phyloP scores from a whole-genome alignment of 2,797 vertebrate genomes.

The Acanthiza pusilla region DNA sequence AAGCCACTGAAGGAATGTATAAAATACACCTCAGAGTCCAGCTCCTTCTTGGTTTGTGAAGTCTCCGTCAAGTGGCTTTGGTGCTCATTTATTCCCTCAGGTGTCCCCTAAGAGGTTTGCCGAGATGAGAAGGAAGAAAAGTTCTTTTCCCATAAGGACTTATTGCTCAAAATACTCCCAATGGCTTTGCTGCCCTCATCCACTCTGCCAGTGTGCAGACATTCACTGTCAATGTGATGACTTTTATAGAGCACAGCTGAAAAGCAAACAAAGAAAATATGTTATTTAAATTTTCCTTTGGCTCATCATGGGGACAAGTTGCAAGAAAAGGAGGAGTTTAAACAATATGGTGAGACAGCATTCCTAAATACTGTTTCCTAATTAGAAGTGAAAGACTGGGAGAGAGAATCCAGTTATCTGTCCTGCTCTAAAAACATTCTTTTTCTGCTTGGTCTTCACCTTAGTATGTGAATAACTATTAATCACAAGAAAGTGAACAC shows the following conservation, averaged over 20 bases:
- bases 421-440: constrained; percentile 51
- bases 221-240: neutral
- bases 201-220: neutral
- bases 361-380: constrained; percentile 9
- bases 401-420: constrained; percentile 48
- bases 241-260: neutral
- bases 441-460: constrained; percentile 61
- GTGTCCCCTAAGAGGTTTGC: neutral
- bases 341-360: neutral
- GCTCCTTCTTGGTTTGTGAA: neutral
- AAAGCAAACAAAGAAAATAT: neutral
- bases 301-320: neutral
- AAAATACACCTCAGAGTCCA: neutral
- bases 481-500: constrained; percentile 70
- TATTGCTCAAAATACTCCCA: neutral
- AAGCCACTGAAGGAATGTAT: neutral
- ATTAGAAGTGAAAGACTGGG: constrained; percentile 13
- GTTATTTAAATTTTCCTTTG: constrained; percentile 6
- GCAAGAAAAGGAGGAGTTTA: neutral
- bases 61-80: neutral
- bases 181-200: neutral
- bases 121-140: neutral
- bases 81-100: neutral
- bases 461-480: constrained; percentile 62
- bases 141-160: neutral